These are phyloP conservation scores for Netelia inedita DNA, from an alignment of 2,888 invertebrate genomes.

Conservation along the genomic window DNA sequence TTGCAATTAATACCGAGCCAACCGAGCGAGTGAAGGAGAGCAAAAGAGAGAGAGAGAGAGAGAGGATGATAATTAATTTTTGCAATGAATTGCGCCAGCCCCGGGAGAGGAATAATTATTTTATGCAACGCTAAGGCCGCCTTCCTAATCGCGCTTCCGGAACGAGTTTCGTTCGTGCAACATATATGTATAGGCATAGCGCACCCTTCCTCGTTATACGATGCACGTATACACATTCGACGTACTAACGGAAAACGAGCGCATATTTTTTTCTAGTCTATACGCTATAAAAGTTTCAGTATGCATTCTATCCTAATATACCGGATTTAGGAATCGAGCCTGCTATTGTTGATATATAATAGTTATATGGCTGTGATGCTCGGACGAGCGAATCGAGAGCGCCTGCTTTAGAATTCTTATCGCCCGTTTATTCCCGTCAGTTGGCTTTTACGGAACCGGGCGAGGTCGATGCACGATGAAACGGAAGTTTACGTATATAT, in stretches of 20 bases:
- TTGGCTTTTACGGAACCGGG: constrained; percentile 23
- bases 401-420: constrained; percentile 39
- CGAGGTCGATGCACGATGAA: constrained; percentile 53
- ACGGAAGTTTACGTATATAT: constrained; percentile 22
- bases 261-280: constrained; percentile 40
- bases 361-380: constrained; percentile 11
- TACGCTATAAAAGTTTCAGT: constrained; percentile 26
- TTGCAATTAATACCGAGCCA: constrained; percentile 56
- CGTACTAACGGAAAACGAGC: constrained; percentile 57
- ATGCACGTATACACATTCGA: constrained; percentile 6
- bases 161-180: constrained; percentile 58
- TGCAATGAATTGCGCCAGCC: constrained; percentile 67
- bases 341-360: constrained; percentile 5
- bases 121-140: constrained; percentile 62
- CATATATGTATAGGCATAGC: background rate
- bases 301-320: constrained; percentile 27
- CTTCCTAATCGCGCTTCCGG: constrained; percentile 68
- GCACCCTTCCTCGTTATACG: constrained; percentile 6
- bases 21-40: constrained; percentile 30
- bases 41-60: constrained; percentile 19
- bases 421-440: constrained; percentile 1
- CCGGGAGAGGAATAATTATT: constrained; percentile 62
- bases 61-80: constrained; percentile 67
- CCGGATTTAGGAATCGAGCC: constrained; percentile 44
- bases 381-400: constrained; percentile 37